These are phyloP conservation scores for Odontamblyopus lacepedii DNA, from an alignment of 2,797 vertebrate species.

Conservation along the genomic window DNA sequence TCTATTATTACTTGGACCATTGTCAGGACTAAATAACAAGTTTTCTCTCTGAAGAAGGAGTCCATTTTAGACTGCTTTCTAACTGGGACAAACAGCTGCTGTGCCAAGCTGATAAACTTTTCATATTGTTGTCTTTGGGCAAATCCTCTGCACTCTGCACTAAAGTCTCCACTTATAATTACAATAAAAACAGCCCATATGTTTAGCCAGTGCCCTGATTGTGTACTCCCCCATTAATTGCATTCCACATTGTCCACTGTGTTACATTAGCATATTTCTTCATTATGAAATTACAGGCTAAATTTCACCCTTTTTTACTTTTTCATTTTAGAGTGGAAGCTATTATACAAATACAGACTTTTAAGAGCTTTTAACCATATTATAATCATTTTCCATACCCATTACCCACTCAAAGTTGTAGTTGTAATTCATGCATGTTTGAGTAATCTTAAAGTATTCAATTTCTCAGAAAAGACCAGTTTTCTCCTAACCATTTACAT, in stretches of 20 bases:
- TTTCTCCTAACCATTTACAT: too few species aligned
- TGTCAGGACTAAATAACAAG: slow-evolving; percentile 12
- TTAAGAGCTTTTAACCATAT: too few species aligned
- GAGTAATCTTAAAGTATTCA: too few species aligned
- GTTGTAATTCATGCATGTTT: too few species aligned
- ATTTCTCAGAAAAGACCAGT: too few species aligned
- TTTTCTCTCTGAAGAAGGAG: slow-evolving; percentile 15
- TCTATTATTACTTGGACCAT: neutral
- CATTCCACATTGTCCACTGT: slow-evolving; percentile 1
- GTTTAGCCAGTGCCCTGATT: slow-evolving; percentile 1
- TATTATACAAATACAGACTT: too few species aligned
- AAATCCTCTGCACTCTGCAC: slow-evolving; percentile 29
- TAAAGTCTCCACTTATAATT: slow-evolving; percentile 14
- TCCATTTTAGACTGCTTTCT: slow-evolving; percentile 31
- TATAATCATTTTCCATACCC: too few species aligned
- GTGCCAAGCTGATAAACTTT: slow-evolving; percentile 32
- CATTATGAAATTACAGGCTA: neutral
- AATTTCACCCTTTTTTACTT: neutral
- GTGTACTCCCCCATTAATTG: neutral
- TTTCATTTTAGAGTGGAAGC: too few species aligned
- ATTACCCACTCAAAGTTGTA: too few species aligned
- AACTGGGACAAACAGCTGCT: slow-evolving; percentile 33
- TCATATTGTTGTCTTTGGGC: slow-evolving; percentile 29
- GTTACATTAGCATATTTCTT: neutral
- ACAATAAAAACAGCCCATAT: slow-evolving; percentile 11